Conservation (phyloP, 2,113 vertebrate species). For the Cheilinus undulatus region DNA sequence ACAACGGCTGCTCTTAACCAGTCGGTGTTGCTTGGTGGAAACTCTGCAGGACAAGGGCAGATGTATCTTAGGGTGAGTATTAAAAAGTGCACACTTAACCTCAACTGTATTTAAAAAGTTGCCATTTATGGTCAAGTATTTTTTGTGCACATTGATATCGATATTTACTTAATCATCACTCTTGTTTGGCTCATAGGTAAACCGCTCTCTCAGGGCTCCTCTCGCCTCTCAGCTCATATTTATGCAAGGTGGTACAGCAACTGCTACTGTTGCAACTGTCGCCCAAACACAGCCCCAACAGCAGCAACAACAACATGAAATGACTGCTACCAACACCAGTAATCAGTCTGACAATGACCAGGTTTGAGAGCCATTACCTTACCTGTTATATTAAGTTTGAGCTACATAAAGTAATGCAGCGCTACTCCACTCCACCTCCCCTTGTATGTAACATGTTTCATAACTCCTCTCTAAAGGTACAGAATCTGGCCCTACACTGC, state of each 20-base stretch:
- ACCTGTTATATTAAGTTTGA: background rate
- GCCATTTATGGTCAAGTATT: background rate
- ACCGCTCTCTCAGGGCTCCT: constrained; percentile 87
- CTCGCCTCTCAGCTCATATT: constrained; percentile 97
- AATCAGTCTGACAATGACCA: constrained; percentile 93
- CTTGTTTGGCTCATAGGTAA: constrained; percentile 78
- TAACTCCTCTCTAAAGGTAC: constrained; percentile 63
- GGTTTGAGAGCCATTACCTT: constrained; percentile 75
- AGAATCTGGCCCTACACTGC: constrained; percentile 85
- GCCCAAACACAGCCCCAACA: constrained; percentile 86
- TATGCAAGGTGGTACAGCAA: constrained; percentile 96
- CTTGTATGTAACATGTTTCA: too few relatives aligned
- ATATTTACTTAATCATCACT: constrained; percentile 16
- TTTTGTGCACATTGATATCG: background rate
- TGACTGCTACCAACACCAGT: constrained; percentile 84
- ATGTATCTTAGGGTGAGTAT: constrained; percentile 94
- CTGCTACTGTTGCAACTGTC: constrained; percentile 88
- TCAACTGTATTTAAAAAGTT: background rate
- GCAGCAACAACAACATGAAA: constrained; percentile 88
- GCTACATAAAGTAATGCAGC: background rate
- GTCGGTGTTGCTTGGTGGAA: constrained; percentile 93
- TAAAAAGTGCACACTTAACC: background rate
- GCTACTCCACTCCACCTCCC: too few relatives aligned
- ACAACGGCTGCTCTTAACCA: constrained; percentile 88
- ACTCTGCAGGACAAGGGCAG: constrained; percentile 91